Conservation (phyloP, 1,140 invertebrate genomes). For the Apis cerana region DNA sequence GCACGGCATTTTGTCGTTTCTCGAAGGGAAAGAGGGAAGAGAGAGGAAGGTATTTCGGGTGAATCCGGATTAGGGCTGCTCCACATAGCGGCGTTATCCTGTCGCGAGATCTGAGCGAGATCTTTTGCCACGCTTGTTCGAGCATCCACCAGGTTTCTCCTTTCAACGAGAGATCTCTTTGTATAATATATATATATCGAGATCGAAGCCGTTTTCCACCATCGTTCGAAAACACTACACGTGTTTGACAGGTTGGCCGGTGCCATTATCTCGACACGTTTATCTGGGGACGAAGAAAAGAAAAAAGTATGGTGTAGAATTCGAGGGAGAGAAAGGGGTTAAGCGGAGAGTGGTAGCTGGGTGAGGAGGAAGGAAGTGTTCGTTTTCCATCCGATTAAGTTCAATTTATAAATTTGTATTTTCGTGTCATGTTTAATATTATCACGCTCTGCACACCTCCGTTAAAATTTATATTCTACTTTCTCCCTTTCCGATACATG, state of each 20-base stretch:
- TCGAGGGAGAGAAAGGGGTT: neutral
- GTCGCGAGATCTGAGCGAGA: slow-evolving; percentile 20
- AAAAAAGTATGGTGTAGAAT: neutral
- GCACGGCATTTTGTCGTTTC: too few species aligned
- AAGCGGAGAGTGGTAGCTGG: too few species aligned
- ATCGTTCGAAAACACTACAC: neutral
- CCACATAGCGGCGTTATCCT: slow-evolving; percentile 52
- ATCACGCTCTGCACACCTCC: too few species aligned
- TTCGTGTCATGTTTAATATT: too few species aligned
- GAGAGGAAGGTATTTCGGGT: too few species aligned
- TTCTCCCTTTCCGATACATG: too few species aligned
- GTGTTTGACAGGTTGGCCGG: neutral
- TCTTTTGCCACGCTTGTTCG: neutral
- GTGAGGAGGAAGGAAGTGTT: too few species aligned
- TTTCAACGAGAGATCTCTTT: neutral
- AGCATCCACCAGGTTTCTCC: slow-evolving; percentile 3
- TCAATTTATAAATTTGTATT: too few species aligned
- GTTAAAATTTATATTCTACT: too few species aligned
- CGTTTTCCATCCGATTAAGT: too few species aligned
- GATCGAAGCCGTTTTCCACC: neutral
- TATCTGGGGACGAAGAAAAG: neutral
- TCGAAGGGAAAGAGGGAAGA: too few species aligned
- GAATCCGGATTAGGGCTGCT: slow-evolving; percentile 8
- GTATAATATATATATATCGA: neutral
- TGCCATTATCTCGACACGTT: neutral